Evolutionary conservation across 1,140 invertebrate genomes (phyloP).

Genomic region (Camponotus floridanus): DNA sequence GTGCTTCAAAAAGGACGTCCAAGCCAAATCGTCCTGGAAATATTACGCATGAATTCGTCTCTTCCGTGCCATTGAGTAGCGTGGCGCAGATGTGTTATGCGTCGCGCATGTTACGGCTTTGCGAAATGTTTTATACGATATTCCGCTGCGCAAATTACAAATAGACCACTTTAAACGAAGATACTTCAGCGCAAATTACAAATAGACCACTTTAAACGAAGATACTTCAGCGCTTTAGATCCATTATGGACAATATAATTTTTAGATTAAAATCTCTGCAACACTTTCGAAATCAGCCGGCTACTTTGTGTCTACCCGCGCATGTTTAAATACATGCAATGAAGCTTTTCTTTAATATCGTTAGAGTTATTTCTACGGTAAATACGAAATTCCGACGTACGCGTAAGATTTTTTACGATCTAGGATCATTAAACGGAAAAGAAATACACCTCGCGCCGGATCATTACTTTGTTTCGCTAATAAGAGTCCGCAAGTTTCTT

Average conservation of each 20-base stretch:
- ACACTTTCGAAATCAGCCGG: background rate
- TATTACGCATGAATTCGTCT: slow-evolving; percentile 48
- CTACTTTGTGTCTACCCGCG: background rate
- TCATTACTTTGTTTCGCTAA: slow-evolving; percentile 15
- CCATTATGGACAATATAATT: background rate
- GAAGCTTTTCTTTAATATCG: background rate
- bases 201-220: background rate
- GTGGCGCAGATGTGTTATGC: slow-evolving; percentile 38
- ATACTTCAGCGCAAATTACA: background rate
- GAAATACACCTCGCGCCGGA: background rate
- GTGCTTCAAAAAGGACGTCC: slow-evolving; percentile 47
- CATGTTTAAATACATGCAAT: slow-evolving; percentile 11
- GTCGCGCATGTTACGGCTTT: background rate
- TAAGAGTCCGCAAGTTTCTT: background rate
- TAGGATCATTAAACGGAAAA: background rate
- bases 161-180: background rate
- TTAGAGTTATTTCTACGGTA: background rate
- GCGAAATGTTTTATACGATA: slow-evolving; percentile 13
- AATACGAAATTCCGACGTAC: background rate
- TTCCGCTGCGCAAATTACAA: background rate
- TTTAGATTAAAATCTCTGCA: slow-evolving; percentile 26
- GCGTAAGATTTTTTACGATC: background rate
- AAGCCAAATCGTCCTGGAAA: slow-evolving; percentile 33
- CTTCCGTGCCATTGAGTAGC: slow-evolving; percentile 11
- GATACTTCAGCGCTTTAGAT: background rate